Evolutionary conservation across 2,113 vertebrate species (phyloP).

Genomic region (Mormyrus iriodes): DNA sequence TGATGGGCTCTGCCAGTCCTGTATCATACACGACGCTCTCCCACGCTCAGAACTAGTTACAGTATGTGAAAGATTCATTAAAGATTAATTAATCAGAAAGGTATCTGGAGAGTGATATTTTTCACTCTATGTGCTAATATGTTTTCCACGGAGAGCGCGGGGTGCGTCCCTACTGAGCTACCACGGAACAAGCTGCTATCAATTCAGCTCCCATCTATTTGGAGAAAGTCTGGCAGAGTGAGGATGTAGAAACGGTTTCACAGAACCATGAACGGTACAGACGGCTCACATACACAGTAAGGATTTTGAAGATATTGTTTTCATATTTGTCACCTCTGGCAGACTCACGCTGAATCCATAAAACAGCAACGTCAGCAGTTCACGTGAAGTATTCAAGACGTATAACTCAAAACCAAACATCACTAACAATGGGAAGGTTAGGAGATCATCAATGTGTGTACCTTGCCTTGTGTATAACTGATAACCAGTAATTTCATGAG

Average conservation of each 20-base stretch:
- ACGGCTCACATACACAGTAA: neutral
- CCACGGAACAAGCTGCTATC: neutral
- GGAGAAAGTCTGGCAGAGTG: neutral
- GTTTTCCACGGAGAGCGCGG: neutral
- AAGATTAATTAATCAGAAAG: conserved; percentile 9
- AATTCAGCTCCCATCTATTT: neutral
- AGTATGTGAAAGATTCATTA: conserved; percentile 5
- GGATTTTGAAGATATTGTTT: neutral
- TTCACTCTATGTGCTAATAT: neutral
- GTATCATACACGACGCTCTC: neutral
- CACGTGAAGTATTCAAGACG: neutral
- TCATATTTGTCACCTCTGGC: neutral
- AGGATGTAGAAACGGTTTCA: neutral
- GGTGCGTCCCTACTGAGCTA: neutral
- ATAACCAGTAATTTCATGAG: conserved; percentile 31
- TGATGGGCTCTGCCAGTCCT: neutral
- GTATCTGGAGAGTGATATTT: neutral
- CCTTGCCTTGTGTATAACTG: conserved; percentile 21
- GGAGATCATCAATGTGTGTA: conserved; percentile 9
- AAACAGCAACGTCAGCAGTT: neutral
- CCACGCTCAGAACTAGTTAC: neutral
- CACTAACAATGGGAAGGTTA: neutral
- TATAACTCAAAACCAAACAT: neutral
- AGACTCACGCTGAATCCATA: neutral
- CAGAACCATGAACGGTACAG: neutral